phyloP scores from a whole-genome alignment of 2,888 invertebrate genomes.

The Urechis unicinctus region DNA sequence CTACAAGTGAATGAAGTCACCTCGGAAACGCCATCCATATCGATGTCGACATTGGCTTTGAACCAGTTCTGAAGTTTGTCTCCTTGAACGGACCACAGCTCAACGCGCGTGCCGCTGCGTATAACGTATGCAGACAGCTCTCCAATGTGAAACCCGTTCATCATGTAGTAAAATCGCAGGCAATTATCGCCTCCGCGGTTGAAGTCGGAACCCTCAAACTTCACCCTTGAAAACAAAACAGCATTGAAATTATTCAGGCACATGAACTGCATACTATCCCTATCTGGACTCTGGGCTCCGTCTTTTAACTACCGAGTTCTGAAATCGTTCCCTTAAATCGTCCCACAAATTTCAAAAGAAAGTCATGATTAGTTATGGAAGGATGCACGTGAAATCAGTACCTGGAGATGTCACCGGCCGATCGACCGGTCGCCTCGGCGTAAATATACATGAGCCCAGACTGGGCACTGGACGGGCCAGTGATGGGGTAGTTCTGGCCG shows the following conservation, averaged over 20 bases:
- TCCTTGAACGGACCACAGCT: conserved; percentile 15
- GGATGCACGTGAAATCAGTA: too few relatives aligned
- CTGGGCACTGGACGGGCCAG: conserved; percentile 15
- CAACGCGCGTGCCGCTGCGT: background rate
- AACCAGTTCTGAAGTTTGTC: conserved; percentile 18
- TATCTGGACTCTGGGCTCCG: too few relatives aligned
- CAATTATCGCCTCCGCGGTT: conserved; percentile 17
- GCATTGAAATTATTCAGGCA: too few relatives aligned
- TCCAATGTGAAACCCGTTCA: conserved; percentile 37
- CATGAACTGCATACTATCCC: too few relatives aligned
- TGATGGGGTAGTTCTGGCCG: conserved; percentile 12
- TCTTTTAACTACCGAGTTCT: too few relatives aligned
- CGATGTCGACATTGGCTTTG: conserved; percentile 14
- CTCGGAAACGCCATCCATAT: conserved; percentile 3
- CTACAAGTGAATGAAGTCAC: background rate
- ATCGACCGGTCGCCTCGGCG: conserved; percentile 39
- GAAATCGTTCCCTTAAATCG: too few relatives aligned
- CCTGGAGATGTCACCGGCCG: conserved; percentile 48
- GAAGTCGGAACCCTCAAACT: conserved; percentile 8
- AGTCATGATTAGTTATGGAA: background rate
- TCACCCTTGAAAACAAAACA: too few relatives aligned
- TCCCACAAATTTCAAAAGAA: too few relatives aligned
- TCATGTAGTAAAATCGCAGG: conserved; percentile 38
- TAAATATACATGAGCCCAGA: conserved; percentile 31
- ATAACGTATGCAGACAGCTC: conserved; percentile 26